Conservation (phyloP, 2,888 invertebrate species). For the Tetragonisca angustula region DNA sequence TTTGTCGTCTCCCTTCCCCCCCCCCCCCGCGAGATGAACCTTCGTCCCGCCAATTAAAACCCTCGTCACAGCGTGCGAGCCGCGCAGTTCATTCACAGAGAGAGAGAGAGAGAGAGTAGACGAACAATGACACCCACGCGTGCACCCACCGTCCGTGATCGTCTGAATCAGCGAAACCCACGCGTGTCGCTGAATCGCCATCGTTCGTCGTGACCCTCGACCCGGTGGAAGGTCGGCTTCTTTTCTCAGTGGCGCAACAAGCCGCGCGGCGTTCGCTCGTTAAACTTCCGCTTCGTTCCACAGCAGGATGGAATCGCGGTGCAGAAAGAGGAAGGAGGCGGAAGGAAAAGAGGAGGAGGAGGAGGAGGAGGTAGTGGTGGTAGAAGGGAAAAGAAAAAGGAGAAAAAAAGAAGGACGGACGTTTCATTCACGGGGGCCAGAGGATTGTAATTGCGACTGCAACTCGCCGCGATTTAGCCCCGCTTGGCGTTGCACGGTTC, state of each 20-base stretch:
- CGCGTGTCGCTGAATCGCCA: slow-evolving; percentile 24
- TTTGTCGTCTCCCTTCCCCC: no score
- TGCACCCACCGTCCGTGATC: slow-evolving; percentile 5
- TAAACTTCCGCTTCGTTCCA: slow-evolving; percentile 53
- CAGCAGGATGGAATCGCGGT: slow-evolving; percentile 23
- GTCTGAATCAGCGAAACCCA: slow-evolving; percentile 24
- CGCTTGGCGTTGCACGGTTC: slow-evolving; percentile 42
- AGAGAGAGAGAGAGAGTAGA: no score
- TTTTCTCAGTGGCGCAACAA: slow-evolving; percentile 40
- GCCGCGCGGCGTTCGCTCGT: slow-evolving; percentile 55
- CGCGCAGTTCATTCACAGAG: neutral
- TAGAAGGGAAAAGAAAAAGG: slow-evolving; percentile 13
- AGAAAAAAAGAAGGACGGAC: slow-evolving; percentile 50
- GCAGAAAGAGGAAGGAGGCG: slow-evolving; percentile 5
- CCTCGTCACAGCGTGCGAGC: neutral
- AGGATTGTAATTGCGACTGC: slow-evolving; percentile 74
- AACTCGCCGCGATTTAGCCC: slow-evolving; percentile 64
- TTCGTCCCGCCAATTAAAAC: slow-evolving; percentile 2
- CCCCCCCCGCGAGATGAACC: neutral
- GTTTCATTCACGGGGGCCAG: slow-evolving; percentile 77
- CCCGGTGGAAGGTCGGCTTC: slow-evolving; percentile 49
- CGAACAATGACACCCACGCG: slow-evolving; percentile 40
- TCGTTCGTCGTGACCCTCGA: slow-evolving; percentile 28
- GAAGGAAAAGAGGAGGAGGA: neutral
- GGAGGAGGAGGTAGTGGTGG: slow-evolving; percentile 17